phyloP scores from a whole-genome alignment of 2,888 invertebrate genomes.

The Zhuqinia jingwanae region DNA sequence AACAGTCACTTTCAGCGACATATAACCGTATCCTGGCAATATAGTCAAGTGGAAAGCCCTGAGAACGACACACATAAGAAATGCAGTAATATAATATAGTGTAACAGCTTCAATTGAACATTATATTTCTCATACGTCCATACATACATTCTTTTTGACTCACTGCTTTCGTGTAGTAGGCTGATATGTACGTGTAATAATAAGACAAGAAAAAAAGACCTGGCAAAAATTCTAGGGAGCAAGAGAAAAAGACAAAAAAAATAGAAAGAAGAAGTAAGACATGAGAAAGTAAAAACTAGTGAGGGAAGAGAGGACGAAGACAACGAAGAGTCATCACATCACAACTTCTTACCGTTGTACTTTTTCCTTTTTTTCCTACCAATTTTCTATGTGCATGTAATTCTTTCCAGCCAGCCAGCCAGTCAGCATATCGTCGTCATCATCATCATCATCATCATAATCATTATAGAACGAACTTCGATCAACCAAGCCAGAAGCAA shows the following conservation, averaged over 20 bases:
- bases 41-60: constrained; percentile 10
- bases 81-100: not conserved
- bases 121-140: too few relatives aligned
- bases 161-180: too few relatives aligned
- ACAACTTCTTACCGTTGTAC: constrained; percentile 45
- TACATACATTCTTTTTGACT: too few relatives aligned
- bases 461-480: constrained; percentile 49
- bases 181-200: too few relatives aligned
- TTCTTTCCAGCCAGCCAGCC: constrained; percentile 53
- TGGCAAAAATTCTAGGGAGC: constrained; percentile 39
- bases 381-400: constrained; percentile 25
- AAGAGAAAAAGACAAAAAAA: constrained; percentile 17
- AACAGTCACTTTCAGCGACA: constrained; percentile 67
- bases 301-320: constrained; percentile 53
- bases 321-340: constrained; percentile 65
- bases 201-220: constrained; percentile 52
- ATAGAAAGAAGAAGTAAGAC: not conserved
- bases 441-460: too few relatives aligned
- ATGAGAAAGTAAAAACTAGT: constrained; percentile 40
- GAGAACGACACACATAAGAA: not conserved
- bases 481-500: constrained; percentile 54
- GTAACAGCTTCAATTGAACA: too few relatives aligned
- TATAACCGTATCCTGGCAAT: constrained; percentile 28
- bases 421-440: constrained; percentile 53
- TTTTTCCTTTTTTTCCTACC: constrained; percentile 39